Conservation (phyloP, 2,113 vertebrate species). For the Halichoeres trimaculatus region DNA sequence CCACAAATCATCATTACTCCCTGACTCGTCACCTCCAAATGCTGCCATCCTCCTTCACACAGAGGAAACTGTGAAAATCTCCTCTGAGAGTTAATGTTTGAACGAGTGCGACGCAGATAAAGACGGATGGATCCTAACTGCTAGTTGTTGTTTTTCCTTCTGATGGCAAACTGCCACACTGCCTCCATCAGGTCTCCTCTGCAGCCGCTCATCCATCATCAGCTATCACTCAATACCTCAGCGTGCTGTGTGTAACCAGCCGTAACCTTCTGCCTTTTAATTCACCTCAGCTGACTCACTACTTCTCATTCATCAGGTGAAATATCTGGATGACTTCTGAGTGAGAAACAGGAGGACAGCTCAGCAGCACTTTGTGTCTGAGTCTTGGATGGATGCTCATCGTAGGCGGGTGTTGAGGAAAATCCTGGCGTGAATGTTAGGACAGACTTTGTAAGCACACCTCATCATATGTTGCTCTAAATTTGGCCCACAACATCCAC, state of each 20-base stretch:
- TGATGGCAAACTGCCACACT: slow-evolving; percentile 55
- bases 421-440: slow-evolving; percentile 58
- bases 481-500: slow-evolving; percentile 56
- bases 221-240: slow-evolving; percentile 73
- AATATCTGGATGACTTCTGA: not conserved
- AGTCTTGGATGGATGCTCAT: slow-evolving; percentile 42
- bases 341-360: slow-evolving; percentile 4
- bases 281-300: slow-evolving; percentile 41
- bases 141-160: slow-evolving; percentile 9
- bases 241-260: slow-evolving; percentile 53
- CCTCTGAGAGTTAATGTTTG: slow-evolving; percentile 14
- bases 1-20: slow-evolving; percentile 14
- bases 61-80: not conserved
- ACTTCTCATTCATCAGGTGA: slow-evolving; percentile 6
- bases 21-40: slow-evolving; percentile 3
- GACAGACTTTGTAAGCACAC: slow-evolving; percentile 65
- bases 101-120: slow-evolving; percentile 38
- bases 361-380: slow-evolving; percentile 12
- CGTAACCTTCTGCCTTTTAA: slow-evolving; percentile 50
- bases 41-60: not conserved
- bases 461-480: slow-evolving; percentile 72
- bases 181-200: slow-evolving; percentile 47
- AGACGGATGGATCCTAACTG: slow-evolving; percentile 42
- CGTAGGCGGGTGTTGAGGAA: slow-evolving; percentile 33
- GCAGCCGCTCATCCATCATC: slow-evolving; percentile 63